Evolutionary conservation across 2,888 invertebrate genomes (phyloP).

Genomic region (Temnothorax ravouxi): DNA sequence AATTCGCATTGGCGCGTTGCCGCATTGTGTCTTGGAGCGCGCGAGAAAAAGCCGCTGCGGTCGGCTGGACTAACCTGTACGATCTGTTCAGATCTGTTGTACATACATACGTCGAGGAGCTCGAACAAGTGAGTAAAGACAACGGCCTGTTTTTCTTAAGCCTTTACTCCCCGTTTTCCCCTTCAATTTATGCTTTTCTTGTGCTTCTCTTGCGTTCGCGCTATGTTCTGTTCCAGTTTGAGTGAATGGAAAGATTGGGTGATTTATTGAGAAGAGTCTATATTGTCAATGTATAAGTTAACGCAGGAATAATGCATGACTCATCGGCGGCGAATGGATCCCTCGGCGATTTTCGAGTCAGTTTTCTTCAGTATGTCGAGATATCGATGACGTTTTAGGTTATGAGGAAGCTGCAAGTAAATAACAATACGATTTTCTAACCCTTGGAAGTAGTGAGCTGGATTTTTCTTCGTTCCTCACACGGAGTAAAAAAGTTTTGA

Average conservation of each 20-base stretch:
- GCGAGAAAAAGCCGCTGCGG: too few species aligned
- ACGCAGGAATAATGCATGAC: not conserved
- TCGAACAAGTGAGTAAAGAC: conserved; percentile 4
- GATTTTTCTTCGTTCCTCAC: not conserved
- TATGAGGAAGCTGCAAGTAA: not conserved
- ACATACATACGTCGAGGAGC: not conserved
- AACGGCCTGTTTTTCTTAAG: too few species aligned
- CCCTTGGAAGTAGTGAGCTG: too few species aligned
- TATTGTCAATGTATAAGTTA: not conserved
- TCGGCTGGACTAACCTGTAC: not conserved
- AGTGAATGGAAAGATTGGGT: not conserved
- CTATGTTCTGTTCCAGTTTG: not conserved
- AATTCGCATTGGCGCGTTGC: too few species aligned
- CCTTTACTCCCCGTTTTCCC: not conserved
- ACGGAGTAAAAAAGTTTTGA: too few species aligned
- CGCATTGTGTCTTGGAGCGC: not conserved
- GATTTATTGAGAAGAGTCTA: not conserved
- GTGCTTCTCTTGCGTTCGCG: not conserved
- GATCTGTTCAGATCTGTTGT: too few species aligned
- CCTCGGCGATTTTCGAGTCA: not conserved
- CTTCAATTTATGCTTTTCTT: not conserved
- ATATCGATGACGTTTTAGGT: not conserved
- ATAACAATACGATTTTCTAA: not conserved
- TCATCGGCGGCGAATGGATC: not conserved
- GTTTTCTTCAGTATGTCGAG: not conserved